Percentiles rank a stretch among this genome's conserved stretches.
phyloP scores from a whole-genome alignment of 2,113 vertebrate species.

The Herpetotheres cachinnans region DNA sequence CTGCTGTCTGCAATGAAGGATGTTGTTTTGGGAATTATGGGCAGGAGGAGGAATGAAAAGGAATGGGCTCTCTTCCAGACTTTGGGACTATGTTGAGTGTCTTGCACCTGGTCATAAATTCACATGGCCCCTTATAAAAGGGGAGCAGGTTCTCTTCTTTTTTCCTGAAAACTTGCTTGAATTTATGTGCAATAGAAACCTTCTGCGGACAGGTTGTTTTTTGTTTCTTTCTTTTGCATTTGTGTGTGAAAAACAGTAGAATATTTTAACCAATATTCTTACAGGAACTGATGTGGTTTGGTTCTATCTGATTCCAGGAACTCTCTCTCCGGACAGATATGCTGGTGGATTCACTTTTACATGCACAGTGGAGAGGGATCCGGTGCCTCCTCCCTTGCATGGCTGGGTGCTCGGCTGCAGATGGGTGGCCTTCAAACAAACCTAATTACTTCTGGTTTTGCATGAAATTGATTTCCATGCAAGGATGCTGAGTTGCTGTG shows the following conservation, averaged over 20 bases:
- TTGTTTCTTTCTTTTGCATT: constrained; percentile 33
- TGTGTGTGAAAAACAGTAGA: constrained; percentile 59
- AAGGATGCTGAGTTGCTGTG: constrained; percentile 67
- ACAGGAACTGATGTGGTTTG: constrained; percentile 68
- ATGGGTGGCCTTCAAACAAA: constrained; percentile 54
- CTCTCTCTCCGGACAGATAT: constrained; percentile 72
- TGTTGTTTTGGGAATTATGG: constrained; percentile 18
- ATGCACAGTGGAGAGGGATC: constrained; percentile 77
- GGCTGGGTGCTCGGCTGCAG: constrained; percentile 67
- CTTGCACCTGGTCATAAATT: constrained; percentile 57
- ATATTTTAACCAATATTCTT: constrained; percentile 81
- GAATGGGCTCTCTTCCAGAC: constrained; percentile 7
- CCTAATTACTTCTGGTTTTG: constrained; percentile 68
- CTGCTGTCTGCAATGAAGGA: constrained; percentile 75
- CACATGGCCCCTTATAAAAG: constrained; percentile 34
- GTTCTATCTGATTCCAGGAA: constrained; percentile 77
- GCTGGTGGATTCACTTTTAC: constrained; percentile 55
- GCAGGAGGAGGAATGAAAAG: constrained; percentile 15
- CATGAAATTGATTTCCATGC: constrained; percentile 86
- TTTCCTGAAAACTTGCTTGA: constrained; percentile 65
- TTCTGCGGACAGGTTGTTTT: neutral
- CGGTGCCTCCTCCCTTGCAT: constrained; percentile 75
- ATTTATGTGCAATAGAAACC: constrained; percentile 55
- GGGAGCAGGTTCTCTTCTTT: constrained; percentile 49
- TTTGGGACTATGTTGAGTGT: neutral